Percentiles rank a stretch among this genome's conserved stretches.
These are phyloP conservation scores for Pipra filicauda DNA, from an alignment of 2,113 vertebrate species.

Conservation along the genomic window DNA sequence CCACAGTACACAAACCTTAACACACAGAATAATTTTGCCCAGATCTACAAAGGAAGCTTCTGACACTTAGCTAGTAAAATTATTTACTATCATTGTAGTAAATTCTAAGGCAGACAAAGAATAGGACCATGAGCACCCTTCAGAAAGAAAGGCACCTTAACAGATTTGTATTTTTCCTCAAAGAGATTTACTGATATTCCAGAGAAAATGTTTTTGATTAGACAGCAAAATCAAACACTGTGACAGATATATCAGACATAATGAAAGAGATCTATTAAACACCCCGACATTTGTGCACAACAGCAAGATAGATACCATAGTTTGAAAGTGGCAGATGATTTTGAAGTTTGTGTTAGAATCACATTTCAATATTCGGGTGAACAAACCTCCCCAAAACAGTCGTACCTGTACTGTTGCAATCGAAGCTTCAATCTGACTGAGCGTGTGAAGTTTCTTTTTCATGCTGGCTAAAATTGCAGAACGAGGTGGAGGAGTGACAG, in stretches of 20 bases:
- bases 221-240: neutral
- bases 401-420: slow-evolving; percentile 89
- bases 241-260: neutral
- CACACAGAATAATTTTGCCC: neutral
- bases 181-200: neutral
- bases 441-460: slow-evolving; percentile 97
- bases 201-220: neutral
- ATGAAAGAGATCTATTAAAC: neutral
- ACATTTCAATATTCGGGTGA: neutral
- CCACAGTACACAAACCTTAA: neutral
- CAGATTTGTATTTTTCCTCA: neutral
- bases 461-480: slow-evolving; percentile 93
- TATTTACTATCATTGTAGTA: neutral
- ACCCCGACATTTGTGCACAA: neutral
- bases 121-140: neutral
- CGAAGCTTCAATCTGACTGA: slow-evolving; percentile 93
- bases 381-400: neutral
- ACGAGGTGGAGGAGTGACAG: slow-evolving; percentile 89
- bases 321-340: neutral
- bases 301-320: neutral
- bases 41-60: neutral
- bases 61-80: neutral
- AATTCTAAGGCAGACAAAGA: neutral
- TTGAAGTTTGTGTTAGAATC: neutral
- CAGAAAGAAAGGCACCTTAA: neutral